phyloP scores from a whole-genome alignment of 2,888 invertebrate genomes.

The Eudasyphora cyanicolor region DNA sequence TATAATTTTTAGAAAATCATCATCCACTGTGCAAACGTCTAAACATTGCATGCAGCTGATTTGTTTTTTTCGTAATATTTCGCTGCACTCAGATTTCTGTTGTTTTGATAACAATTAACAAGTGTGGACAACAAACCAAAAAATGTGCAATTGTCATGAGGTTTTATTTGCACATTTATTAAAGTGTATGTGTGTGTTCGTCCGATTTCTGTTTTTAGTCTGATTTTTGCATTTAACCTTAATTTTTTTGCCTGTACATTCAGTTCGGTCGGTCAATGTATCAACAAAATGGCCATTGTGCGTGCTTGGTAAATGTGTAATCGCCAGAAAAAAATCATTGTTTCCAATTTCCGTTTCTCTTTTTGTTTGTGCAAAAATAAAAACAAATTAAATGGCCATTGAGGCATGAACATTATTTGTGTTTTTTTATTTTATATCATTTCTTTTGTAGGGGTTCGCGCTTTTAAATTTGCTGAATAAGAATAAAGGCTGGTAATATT shows the following conservation, averaged over 20 bases:
- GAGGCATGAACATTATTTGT: background rate
- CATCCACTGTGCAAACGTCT: no score
- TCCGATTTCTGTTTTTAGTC: background rate
- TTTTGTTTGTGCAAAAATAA: no score
- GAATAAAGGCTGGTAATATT: background rate
- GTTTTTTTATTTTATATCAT: no score
- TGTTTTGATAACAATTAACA: background rate
- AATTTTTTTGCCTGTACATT: background rate
- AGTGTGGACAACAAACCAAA: background rate
- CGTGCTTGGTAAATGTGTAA: background rate
- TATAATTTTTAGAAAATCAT: no score
- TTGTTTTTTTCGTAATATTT: background rate
- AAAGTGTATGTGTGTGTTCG: no score
- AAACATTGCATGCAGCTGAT: background rate
- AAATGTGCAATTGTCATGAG: conserved; percentile 10
- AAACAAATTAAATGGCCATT: background rate
- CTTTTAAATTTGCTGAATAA: background rate
- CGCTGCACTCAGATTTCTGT: background rate
- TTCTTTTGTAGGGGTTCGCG: no score
- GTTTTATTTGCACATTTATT: background rate
- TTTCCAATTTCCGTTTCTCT: conserved; percentile 2
- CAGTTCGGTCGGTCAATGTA: background rate
- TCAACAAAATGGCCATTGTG: conserved; percentile 11
- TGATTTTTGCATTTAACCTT: conserved; percentile 6
- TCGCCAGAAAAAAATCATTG: background rate